Evolutionary conservation across 2,888 invertebrate species (phyloP), one percentile per base, ranked within the genome.

Genomic region (Eupeodes luniger): DNA sequence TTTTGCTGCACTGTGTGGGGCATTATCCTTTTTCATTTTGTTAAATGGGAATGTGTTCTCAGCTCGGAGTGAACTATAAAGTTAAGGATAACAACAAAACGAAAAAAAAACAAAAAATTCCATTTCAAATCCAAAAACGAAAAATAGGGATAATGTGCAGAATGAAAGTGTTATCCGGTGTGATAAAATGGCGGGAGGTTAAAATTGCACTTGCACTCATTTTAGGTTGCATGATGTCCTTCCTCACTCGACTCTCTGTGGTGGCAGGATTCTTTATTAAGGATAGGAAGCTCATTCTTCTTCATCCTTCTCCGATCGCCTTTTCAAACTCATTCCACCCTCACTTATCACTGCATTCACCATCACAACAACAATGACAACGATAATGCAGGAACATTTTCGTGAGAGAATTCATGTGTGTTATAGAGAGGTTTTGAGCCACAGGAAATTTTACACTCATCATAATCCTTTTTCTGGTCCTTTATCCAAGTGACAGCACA

Each of bases 141-240:
- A 85, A 86, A 64, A 83, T 83, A 76, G 61, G 84, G 83, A 83
- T 87, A 84, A 84, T 80, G 80, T 87, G 70, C 59, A 64, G 40
- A 77, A 77, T 81, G 66, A 85, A 85, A 81, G 85, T 85, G 85
- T 88, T 88, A 81, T 88, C 81, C 84, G 75, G 67, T 74, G 81
- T 74, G 81, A 85, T 85, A 74, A 88, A 85, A 85, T 87, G 82
- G 74, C 69, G 82, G 70, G 75, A 70, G 75, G 62, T 85, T 85
- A 67, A 61, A 81, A 81, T 72, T 77, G 85, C 85, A 85, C 82
- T 78, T 85, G 85, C 66, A 78, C 75, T 82, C 72, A 57, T 72
- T 74, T 77, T 67, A 78, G 75, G 74, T 82, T 69, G 67, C 16
- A 76, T 55, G 53, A 27, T 49, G 47, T 49, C 66, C 66, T 47